Evolutionary conservation across 2,113 vertebrate species (phyloP), one percentile per base, ranked within the genome.

Genomic region (Callipepla californica): DNA sequence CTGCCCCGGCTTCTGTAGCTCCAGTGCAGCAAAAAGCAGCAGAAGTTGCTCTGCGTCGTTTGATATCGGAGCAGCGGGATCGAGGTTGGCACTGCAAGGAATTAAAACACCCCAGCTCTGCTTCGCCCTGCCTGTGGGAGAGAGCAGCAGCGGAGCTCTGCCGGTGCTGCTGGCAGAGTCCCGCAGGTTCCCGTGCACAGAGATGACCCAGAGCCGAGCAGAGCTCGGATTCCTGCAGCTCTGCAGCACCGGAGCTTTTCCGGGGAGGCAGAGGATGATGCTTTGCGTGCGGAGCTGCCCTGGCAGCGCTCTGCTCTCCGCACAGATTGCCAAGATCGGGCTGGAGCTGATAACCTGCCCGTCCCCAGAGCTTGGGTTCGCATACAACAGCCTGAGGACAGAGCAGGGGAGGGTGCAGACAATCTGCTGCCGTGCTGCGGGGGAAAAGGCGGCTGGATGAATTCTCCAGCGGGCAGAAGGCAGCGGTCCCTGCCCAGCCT

Each of bases 131-230:
- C 34, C 7, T 9, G 34, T 15, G 36, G 5, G 16, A 42, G 0
- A 11, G 5, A 25, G 53, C 47, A 28, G 40, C 1, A 20, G 14
- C 44, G 15, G 40, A 40, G 40, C 40, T 40, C 40, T 40, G 11
- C 40, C 10, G 40, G 11, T 40, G 40, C 40, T 40, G 40, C 26
- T 14, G 7, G 50, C 2, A 2, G 50, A 42, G 73, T 87, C 32
- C 51, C 30, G 6, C 4, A 0, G 53, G 3, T 1, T 9, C 38
- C 55, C 3, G 45, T 8, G 5, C 53, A 1, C 16, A 10, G 44
- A 21, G 8, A 2, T 22, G 66, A 2, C 10, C 0, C 34, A 1
- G 80, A n/a, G 73, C 2, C 38, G 30, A 47, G 20, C 26, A 47
- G 20, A 8, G 58, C 77, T 78, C 11, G 2, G 20, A 5, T n/a